Conservation (phyloP, 2,888 invertebrate genomes). For the Phymatocera aterrima region DNA sequence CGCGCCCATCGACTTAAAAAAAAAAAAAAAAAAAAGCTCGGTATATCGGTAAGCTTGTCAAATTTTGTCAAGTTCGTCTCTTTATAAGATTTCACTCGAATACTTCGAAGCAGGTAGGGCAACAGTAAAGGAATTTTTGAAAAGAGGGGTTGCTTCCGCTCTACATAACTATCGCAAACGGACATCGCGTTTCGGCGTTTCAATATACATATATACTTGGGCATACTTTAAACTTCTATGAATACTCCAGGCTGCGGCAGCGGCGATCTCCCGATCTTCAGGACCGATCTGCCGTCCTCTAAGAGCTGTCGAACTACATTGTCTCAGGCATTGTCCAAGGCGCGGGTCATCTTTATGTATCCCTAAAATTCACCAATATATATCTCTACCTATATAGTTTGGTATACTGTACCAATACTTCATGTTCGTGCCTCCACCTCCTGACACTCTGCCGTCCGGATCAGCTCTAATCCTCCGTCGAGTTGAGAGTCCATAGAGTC, state of each 20-base stretch:
- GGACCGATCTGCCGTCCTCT: slow-evolving; percentile 42
- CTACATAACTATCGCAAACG: slow-evolving; percentile 30
- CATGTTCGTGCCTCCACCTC: not conserved
- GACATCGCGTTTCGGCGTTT: not conserved
- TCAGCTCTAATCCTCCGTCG: not conserved
- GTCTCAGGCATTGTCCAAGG: slow-evolving; percentile 39
- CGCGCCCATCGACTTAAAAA: too few relatives aligned
- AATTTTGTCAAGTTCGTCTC: too few relatives aligned
- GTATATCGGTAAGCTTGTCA: too few relatives aligned
- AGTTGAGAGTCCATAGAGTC: too few relatives aligned
- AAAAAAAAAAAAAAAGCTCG: too few relatives aligned
- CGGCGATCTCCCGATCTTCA: slow-evolving; percentile 16
- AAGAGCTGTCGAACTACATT: slow-evolving; percentile 43
- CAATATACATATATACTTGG: not conserved
- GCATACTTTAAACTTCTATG: slow-evolving; percentile 35
- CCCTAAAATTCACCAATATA: not conserved
- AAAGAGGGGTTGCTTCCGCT: slow-evolving; percentile 12
- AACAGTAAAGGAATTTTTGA: not conserved
- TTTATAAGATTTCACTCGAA: too few relatives aligned
- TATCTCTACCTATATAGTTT: not conserved
- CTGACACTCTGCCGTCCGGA: not conserved
- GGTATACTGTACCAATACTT: not conserved
- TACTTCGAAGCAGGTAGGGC: too few relatives aligned
- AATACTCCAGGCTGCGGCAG: too few relatives aligned
- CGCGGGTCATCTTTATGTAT: slow-evolving; percentile 29